Base-by-base conservation (phyloP, 2,113 vertebrate species). In the Uropsilus gracilis region DNA sequence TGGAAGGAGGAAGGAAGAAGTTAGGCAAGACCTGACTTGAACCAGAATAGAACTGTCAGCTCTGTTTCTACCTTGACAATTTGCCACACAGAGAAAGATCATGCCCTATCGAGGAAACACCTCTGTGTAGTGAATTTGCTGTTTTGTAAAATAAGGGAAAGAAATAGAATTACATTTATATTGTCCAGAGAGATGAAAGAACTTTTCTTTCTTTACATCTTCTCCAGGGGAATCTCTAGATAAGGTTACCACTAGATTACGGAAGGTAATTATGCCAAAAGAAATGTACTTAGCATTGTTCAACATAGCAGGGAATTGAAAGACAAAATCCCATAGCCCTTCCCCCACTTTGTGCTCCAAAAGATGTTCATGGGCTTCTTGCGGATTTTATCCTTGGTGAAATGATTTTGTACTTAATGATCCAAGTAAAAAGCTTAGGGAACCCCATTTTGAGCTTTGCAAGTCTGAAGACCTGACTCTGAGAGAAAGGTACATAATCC, bases 91-190 rank as follows among this genome's bases (percentile, higher is more conserved):
- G 7, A 26, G 63, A 16, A 57, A 57, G n/a, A n/a, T 48, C 37
- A 72, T 0, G 0, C 32, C 75, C 71, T 50, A 11, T 24, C 68
- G 18, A 64, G 39, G 55, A 89, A 86, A 87, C 57, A 86, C 64
- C 83, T 83, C 17, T 68, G 39, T 7, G 2, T 5, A 46, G 8
- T 22, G 83, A 77, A 42, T 64, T 28, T 94, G 50, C 48, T 86
- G 7, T 69, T 87, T 91, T 55, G 20, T 59, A 59, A 89, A 94
- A n/a, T 72, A 86, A 88, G 39, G 84, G 77, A 80, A 77, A 57
- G 57, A 64, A 78, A 48, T 26, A 20, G n/a, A 89, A 72, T 61
- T 80, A 32, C n/a, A 55, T 20, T 22, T 22, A 55, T 55, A 55
- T 20, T 16, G 30, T 72, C 18, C 20, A 81, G 32, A 86, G 24